Percentiles rank a stretch among this genome's conserved stretches.
These are phyloP conservation scores for Hypselothyrea guttata DNA, from an alignment of 2,888 invertebrate genomes.

Conservation along the genomic window DNA sequence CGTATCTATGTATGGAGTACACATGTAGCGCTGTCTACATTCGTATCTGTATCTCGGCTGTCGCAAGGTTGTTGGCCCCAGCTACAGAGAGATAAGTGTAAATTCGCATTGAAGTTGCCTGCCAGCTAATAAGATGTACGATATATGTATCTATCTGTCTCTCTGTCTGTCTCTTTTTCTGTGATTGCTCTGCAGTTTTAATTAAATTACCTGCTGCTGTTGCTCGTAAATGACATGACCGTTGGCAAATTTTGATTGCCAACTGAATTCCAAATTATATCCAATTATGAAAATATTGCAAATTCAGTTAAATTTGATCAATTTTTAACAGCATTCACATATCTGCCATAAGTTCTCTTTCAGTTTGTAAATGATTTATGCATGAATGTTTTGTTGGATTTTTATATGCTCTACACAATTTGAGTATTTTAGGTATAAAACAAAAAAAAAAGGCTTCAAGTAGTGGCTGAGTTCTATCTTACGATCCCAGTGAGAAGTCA, in stretches of 20 bases:
- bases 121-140: slow-evolving; percentile 39
- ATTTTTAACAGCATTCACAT: too few relatives aligned
- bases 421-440: slow-evolving; percentile 38
- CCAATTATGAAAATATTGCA: too few relatives aligned
- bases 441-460: slow-evolving; percentile 37
- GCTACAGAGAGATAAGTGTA: slow-evolving; percentile 20
- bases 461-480: slow-evolving; percentile 57
- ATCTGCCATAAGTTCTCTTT: background rate
- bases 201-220: slow-evolving; percentile 33
- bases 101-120: slow-evolving; percentile 28
- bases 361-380: background rate
- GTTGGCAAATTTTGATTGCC: slow-evolving; percentile 13
- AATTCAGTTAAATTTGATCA: too few relatives aligned
- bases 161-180: background rate
- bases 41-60: background rate
- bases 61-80: slow-evolving; percentile 42
- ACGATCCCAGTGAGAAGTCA: slow-evolving; percentile 45
- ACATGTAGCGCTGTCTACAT: background rate
- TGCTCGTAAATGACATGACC: slow-evolving; percentile 3
- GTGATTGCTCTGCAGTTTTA: slow-evolving; percentile 48
- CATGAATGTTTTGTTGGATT: slow-evolving; percentile 33
- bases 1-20: slow-evolving; percentile 5
- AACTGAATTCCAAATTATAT: too few relatives aligned
- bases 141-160: background rate
- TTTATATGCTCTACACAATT: slow-evolving; percentile 10